These are phyloP conservation scores for Tadarida brasiliensis DNA, from an alignment of 2,797 vertebrate genomes.

Conservation along the genomic window DNA sequence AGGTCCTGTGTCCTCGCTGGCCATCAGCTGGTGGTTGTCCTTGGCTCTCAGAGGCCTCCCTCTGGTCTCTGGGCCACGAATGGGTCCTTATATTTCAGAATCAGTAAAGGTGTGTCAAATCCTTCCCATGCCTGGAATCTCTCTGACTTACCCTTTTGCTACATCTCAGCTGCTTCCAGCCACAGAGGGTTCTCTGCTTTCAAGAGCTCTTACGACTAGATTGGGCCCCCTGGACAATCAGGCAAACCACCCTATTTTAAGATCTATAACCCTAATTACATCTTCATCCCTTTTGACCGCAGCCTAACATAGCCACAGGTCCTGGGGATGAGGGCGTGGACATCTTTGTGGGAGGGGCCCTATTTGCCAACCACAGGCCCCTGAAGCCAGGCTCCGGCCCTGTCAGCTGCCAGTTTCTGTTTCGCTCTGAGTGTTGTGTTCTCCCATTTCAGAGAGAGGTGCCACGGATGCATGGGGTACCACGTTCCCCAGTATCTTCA, in stretches of 20 bases:
- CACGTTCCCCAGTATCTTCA: neutral
- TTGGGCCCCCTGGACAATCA: neutral
- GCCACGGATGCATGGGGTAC: fast-evolving
- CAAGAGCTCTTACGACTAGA: neutral
- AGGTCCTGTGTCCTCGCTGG: neutral
- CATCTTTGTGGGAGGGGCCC: neutral
- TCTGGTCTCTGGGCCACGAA: neutral
- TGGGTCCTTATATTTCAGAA: neutral
- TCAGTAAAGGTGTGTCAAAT: neutral
- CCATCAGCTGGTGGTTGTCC: neutral
- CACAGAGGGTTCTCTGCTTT: neutral
- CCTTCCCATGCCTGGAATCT: neutral
- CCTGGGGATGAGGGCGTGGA: fast-evolving
- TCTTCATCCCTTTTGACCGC: neutral
- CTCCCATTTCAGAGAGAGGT: neutral
- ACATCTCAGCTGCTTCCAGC: neutral
- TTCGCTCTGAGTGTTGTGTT: neutral
- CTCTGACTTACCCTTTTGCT: neutral
- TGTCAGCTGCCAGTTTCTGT: no score
- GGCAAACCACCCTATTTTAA: neutral
- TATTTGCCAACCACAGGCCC: neutral
- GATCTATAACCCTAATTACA: neutral
- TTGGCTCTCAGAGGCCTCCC: neutral
- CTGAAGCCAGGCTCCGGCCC: neutral
- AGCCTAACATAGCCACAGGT: neutral